Evolutionary conservation across 2,113 vertebrate species (phyloP), one percentile per base, ranked within the genome.

Genomic region (Plecotus auritus): DNA sequence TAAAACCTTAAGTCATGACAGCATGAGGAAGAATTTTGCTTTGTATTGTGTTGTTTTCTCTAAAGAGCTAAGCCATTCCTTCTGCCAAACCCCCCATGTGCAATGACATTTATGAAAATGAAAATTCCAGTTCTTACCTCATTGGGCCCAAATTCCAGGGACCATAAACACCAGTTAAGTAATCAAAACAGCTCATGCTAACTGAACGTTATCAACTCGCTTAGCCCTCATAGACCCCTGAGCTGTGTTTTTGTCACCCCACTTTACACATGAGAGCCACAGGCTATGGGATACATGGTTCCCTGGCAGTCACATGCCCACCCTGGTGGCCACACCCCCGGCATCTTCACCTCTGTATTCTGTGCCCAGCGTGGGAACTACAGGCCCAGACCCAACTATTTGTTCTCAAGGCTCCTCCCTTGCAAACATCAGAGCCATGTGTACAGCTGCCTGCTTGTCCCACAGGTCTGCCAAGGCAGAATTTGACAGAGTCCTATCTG

Each of bases 241-340:
- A 30, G 2, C 12, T 30, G 20, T 30, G 30, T 11, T 10, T 14
- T 9, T 30, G 17, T 61, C n/a, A 32, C 5, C 30, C 32, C 45
- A 0, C 54, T 76, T 37, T 5, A 20, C 32, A 35, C 0, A 0
- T 14, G 66, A 77, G 80, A 49, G 32, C 40, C 26, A 14, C 23
- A 1, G 42, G 67, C 77, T 86, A 13, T 0, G 12, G 51, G 13
- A 5, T 12, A 4, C 73, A 45, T 20, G 20, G 74, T 17, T 51
- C 47, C 30, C 64, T 30, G 0, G 0, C 1, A 14, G 64, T 26
- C 51, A n/a, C 7, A 2, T 32, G 45, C 20, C 35, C 64, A 14
- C 1, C 0, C 23, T 0, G 26, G 32, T 37, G 40, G 45, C 13
- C 0, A 1, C 49, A 9, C 4, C 37, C 66, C 32, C 2, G 11